Conservation (phyloP, 2,888 invertebrate genomes). For the Hololepta plana region DNA sequence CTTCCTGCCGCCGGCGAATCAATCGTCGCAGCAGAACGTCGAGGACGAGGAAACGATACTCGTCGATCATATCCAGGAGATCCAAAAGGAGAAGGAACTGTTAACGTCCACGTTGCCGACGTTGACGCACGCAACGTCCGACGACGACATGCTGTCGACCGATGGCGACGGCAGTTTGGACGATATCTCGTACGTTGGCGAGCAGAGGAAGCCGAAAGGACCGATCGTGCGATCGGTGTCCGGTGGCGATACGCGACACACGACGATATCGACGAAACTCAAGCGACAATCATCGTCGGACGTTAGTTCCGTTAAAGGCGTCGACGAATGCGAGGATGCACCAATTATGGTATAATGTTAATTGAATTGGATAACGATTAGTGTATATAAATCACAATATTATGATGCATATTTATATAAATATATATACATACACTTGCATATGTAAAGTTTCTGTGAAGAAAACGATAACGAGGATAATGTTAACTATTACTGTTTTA, state of each 20-base stretch:
- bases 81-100: constrained; percentile 64
- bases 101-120: constrained; percentile 65
- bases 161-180: constrained; percentile 61
- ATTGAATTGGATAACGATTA: constrained; percentile 4
- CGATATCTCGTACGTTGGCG: constrained; percentile 31
- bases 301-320: constrained; percentile 14
- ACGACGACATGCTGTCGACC: constrained; percentile 70
- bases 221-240: constrained; percentile 25
- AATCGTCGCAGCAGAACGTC: constrained; percentile 15
- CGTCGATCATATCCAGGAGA: constrained; percentile 62
- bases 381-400: constrained; percentile 8
- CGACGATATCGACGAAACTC: constrained; percentile 18
- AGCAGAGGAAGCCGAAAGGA: constrained; percentile 18
- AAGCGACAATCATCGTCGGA: constrained; percentile 28
- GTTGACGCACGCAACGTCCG: constrained; percentile 66
- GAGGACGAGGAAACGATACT: constrained; percentile 59
- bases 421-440: too few species aligned
- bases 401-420: too few species aligned
- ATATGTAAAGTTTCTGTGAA: too few species aligned
- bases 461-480: too few species aligned
- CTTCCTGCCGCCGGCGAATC: constrained; percentile 18
- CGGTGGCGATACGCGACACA: constrained; percentile 15
- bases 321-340: constrained; percentile 23
- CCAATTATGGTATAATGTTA: constrained; percentile 27
- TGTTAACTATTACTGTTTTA: too few species aligned